These are phyloP conservation scores for Cavia porcellus DNA, from an alignment of 2,113 vertebrate genomes.

Conservation along the genomic window DNA sequence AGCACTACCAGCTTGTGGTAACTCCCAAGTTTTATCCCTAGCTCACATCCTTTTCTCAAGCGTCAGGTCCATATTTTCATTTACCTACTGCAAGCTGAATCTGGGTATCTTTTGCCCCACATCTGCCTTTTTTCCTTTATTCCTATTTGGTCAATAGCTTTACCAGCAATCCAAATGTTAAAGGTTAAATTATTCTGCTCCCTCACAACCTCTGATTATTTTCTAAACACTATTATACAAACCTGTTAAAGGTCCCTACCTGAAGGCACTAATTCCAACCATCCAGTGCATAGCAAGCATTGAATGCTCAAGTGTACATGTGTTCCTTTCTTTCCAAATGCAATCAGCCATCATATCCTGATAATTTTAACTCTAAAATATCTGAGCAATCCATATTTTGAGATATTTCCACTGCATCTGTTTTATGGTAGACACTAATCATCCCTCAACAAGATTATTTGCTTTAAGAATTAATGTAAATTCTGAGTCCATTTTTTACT, in stretches of 20 bases:
- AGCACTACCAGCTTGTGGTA: background rate
- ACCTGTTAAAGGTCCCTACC: background rate
- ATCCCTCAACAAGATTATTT: background rate
- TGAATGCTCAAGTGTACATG: background rate
- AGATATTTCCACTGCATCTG: background rate
- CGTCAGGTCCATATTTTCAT: background rate
- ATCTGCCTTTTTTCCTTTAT: background rate
- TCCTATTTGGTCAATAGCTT: background rate
- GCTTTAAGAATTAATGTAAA: background rate
- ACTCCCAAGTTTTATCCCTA: slow-evolving; percentile 11
- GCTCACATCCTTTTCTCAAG: background rate
- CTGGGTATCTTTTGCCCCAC: background rate
- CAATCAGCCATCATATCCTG: background rate
- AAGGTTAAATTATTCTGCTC: background rate
- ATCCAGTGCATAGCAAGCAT: background rate
- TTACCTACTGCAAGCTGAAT: background rate
- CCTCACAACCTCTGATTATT: background rate
- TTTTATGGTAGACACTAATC: background rate
- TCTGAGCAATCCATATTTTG: background rate
- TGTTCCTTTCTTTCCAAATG: background rate
- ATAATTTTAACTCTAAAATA: slow-evolving; percentile 24
- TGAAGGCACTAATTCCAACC: background rate
- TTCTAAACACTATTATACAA: background rate
- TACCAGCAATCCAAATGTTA: background rate
- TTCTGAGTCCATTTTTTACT: background rate